Evolutionary conservation across 2,797 vertebrate genomes (phyloP), one percentile per base, ranked within the genome.

Genomic region (Myotis vivesi): DNA sequence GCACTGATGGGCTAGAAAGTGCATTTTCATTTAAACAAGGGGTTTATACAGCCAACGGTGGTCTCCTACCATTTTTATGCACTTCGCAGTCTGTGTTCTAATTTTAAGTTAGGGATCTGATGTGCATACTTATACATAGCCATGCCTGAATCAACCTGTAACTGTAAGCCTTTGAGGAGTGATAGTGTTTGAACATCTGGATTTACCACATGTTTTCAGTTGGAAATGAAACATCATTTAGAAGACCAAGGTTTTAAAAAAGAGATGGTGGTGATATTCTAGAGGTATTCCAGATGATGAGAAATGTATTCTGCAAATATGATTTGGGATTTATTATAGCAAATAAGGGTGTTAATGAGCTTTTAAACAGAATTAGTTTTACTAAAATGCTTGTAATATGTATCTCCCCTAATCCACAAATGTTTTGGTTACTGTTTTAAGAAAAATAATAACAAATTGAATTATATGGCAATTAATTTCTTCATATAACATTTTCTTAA

Each of bases 121-220:
- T 94, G 93, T 86, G 23, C 72, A 81, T 97, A 97, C 97, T 96
- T 95, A 98, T 86, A 97, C 17, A 87, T 71, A 95, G 55, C 79
- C 90, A 81, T 97, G 95, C 79, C 96, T 96, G 89, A 97, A 95
- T 97, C 96, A 97, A 98, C 98, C 94, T 98, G 94, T 55, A 46
- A 97, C 84, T 97, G 92, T 96, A 92, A 91, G 91, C 53, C 98
- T 97, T 91, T 93, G 94, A 93, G 96, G 96, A 98, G 46, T 91
- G 36, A 97, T 94, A 97, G 95, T 96, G 59, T 95, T 97, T 96
- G 96, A 98, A 97, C 97, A 98, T 98, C 97, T 98, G 98, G 97
- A 97, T 90, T 89, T 90, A 94, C 81, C 96, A 98, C 97, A 97
- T 97, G 97, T 96, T 97, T 96, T 66, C 72, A 77, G 76, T 59